Conservation (phyloP, 2,113 vertebrate genomes). For the Platycercus adscitus region DNA sequence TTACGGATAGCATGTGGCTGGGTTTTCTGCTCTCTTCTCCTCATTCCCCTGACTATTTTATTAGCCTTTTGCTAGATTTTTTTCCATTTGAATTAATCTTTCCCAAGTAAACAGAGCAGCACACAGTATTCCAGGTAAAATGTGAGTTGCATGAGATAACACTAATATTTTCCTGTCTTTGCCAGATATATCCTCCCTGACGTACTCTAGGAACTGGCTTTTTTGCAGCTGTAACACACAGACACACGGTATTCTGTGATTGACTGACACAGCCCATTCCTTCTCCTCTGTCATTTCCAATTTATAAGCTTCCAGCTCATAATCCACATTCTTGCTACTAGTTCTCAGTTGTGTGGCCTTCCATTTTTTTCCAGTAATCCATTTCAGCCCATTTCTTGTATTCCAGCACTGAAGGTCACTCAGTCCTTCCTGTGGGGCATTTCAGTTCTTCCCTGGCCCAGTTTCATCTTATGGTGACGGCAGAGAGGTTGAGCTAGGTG, state of each 20-base stretch:
- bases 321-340: constrained; percentile 13
- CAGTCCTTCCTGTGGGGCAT: not conserved
- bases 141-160: not conserved
- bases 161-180: not conserved
- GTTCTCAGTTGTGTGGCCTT: not conserved
- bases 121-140: not conserved
- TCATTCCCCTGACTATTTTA: not conserved
- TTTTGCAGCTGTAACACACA: not conserved
- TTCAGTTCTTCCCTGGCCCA: not conserved
- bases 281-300: constrained; percentile 24
- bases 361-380: not conserved
- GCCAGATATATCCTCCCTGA: not conserved
- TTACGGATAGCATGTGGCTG: fast-evolving
- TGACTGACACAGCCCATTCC: not conserved
- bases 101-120: not conserved
- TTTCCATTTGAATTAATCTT: not conserved
- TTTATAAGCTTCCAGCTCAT: not conserved
- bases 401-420: constrained; percentile 3
- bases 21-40: not conserved
- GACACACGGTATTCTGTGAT: not conserved
- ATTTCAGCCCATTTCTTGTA: constrained; percentile 1
- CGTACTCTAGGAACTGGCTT: not conserved
- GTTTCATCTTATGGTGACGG: not conserved
- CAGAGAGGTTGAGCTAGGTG: not conserved
- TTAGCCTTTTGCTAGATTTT: not conserved